phyloP scores from a whole-genome alignment of 2,888 invertebrate genomes.

The Harmothoe impar region DNA sequence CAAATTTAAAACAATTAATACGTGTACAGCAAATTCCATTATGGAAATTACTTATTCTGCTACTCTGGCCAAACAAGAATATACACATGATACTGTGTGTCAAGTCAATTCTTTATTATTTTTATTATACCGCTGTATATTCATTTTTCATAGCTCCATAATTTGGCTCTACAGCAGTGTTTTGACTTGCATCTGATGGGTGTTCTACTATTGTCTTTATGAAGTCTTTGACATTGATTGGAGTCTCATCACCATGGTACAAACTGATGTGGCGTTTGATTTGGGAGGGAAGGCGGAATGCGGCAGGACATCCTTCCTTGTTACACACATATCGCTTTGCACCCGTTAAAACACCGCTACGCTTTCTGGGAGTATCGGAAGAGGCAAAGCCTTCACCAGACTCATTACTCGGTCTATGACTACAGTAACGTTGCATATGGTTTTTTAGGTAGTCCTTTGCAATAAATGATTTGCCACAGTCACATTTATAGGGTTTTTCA shows the following conservation, averaged over 20 bases:
- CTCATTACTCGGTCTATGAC: not conserved
- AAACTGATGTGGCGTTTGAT: not conserved
- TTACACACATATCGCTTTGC: not conserved
- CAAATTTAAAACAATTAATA: no score
- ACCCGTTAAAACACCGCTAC: not conserved
- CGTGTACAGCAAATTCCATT: no score
- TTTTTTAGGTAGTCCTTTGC: not conserved
- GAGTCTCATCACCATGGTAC: not conserved
- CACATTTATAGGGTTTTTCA: conserved; percentile 29
- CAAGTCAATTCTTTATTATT: no score
- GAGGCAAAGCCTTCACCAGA: not conserved
- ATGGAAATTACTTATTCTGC: no score
- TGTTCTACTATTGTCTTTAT: no score
- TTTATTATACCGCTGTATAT: no score
- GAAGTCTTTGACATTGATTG: no score
- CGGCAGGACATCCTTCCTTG: not conserved
- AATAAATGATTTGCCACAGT: not conserved
- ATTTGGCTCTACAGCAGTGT: no score
- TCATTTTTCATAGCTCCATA: no score
- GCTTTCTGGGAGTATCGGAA: not conserved
- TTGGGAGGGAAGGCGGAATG: not conserved
- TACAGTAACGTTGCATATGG: not conserved
- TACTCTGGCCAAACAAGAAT: no score
- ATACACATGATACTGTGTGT: no score
- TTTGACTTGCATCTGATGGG: no score